Evolutionary conservation across 2,113 vertebrate species (phyloP).

Genomic region (Microcebus tavaratra): DNA sequence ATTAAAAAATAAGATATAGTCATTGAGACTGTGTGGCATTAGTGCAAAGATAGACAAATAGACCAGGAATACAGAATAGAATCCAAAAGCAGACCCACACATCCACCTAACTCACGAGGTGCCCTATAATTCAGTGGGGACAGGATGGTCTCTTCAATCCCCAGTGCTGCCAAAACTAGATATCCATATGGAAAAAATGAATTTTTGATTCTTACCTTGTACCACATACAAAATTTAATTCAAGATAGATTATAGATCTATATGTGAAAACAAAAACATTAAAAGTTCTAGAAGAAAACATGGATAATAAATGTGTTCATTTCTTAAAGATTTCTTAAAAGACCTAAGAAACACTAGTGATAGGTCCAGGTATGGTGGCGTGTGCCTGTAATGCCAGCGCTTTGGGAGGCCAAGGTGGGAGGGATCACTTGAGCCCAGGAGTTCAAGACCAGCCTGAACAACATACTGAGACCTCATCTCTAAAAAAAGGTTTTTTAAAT

Average conservation of each 20-base stretch:
- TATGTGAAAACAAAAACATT: neutral
- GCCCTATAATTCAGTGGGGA: neutral
- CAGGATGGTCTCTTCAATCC: neutral
- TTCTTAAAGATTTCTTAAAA: neutral
- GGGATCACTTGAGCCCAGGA: neutral
- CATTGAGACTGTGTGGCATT: neutral
- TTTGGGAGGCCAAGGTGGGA: neutral
- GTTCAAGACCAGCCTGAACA: neutral
- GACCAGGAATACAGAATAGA: neutral
- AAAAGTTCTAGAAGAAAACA: slow-evolving; percentile 37
- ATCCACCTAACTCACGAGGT: neutral
- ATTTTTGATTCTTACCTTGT: neutral
- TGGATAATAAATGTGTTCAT: neutral
- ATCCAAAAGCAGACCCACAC: neutral
- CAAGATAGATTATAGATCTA: neutral
- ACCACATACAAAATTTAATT: neutral
- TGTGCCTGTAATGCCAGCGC: neutral
- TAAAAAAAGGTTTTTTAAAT: neutral
- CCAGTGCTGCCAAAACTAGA: neutral
- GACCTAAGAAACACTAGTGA: neutral
- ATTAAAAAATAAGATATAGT: neutral
- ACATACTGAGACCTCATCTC: neutral
- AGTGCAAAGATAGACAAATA: neutral
- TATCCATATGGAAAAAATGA: neutral
- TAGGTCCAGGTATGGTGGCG: neutral